phyloP scores from a whole-genome alignment of 2,113 vertebrate species.

The Mesembrinibis cayennensis region DNA sequence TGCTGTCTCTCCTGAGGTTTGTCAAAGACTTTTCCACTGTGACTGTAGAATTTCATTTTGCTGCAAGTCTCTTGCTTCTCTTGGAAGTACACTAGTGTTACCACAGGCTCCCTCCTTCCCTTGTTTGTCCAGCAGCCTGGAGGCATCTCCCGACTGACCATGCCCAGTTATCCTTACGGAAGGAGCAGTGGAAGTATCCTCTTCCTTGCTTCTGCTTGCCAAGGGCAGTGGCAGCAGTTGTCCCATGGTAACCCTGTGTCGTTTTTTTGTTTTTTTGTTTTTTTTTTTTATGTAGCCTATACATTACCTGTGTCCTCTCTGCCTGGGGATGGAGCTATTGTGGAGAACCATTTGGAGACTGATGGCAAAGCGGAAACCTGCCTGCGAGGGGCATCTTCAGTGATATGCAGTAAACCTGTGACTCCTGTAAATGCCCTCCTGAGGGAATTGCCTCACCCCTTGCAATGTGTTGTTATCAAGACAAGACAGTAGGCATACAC shows the following conservation, averaged over 20 bases:
- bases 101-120: not conserved
- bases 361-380: not conserved
- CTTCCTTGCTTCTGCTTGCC: not conserved
- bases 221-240: not conserved
- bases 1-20: not conserved
- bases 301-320: not conserved
- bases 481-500: too few relatives aligned
- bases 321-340: accelerated
- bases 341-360: not conserved
- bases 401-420: not conserved
- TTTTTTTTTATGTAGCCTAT: not conserved
- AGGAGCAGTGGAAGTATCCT: not conserved
- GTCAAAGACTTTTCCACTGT: not conserved
- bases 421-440: not conserved
- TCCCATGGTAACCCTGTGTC: not conserved
- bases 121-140: not conserved
- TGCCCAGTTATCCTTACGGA: not conserved
- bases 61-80: not conserved
- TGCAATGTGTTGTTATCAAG: not conserved
- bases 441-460: not conserved
- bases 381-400: not conserved
- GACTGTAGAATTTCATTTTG: not conserved
- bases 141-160: not conserved
- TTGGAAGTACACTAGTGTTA: not conserved
- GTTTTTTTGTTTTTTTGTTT: not conserved